phyloP scores from a whole-genome alignment of 1,140 invertebrate genomes.

The Apolygus lucorum region DNA sequence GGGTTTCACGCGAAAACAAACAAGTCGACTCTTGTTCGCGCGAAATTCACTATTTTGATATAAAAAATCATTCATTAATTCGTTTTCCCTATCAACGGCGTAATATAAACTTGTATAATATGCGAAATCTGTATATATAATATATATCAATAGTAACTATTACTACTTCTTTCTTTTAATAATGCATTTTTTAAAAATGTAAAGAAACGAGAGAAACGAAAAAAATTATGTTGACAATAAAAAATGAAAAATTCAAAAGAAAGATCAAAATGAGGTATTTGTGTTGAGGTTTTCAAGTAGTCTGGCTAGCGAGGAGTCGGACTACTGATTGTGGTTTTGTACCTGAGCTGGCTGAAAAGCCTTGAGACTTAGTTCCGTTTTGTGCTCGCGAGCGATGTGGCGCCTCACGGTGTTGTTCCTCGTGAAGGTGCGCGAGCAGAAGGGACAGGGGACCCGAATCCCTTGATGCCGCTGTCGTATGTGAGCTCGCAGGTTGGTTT shows the following conservation, averaged over 20 bases:
- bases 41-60: background rate
- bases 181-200: background rate
- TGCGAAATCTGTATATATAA: background rate
- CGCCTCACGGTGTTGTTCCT: constrained; percentile 81
- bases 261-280: constrained; percentile 31
- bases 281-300: constrained; percentile 26
- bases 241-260: constrained; percentile 31
- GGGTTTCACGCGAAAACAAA: too few species aligned
- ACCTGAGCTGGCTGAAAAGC: constrained; percentile 47
- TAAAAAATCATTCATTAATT: constrained; percentile 1
- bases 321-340: constrained; percentile 36
- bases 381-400: constrained; percentile 79
- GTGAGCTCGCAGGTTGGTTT: constrained; percentile 82
- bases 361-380: constrained; percentile 60
- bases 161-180: constrained; percentile 22
- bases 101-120: constrained; percentile 25
- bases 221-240: constrained; percentile 27
- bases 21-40: too few species aligned
- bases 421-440: constrained; percentile 81
- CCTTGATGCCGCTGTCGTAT: constrained; percentile 83
- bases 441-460: constrained; percentile 77
- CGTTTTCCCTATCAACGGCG: constrained; percentile 16
- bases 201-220: constrained; percentile 1
- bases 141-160: constrained; percentile 4
- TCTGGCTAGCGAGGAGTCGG: background rate